Conservation (phyloP, 2,888 invertebrate genomes). For the Epinotia bilunana region DNA sequence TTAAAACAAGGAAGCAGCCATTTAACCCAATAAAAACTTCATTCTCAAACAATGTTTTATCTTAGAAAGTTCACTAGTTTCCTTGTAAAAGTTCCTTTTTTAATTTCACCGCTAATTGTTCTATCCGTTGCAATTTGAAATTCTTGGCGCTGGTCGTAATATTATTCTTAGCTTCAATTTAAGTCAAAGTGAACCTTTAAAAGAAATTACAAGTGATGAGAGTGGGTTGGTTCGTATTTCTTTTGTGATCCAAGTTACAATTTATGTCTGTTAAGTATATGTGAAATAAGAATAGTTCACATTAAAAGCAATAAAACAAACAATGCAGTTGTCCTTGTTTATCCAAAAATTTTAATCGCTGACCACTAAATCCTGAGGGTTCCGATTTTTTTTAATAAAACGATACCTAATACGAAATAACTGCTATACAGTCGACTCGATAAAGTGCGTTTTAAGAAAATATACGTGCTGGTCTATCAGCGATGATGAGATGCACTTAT, state of each 20-base stretch:
- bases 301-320: background rate
- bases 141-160: conserved; percentile 48
- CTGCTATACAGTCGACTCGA: too few relatives aligned
- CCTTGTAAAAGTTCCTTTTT: conserved; percentile 52
- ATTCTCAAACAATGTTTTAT: conserved; percentile 36
- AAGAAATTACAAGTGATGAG: conserved; percentile 19
- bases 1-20: conserved; percentile 10
- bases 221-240: conserved; percentile 6
- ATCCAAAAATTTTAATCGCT: too few relatives aligned
- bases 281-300: background rate
- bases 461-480: too few relatives aligned
- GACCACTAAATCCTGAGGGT: too few relatives aligned
- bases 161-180: conserved; percentile 38
- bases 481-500: too few relatives aligned
- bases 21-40: conserved; percentile 37
- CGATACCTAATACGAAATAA: too few relatives aligned
- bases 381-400: too few relatives aligned
- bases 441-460: too few relatives aligned
- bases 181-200: conserved; percentile 31
- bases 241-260: conserved; percentile 16
- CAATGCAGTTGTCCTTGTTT: too few relatives aligned
- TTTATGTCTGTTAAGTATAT: background rate
- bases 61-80: conserved; percentile 43
- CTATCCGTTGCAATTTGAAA: conserved; percentile 52
- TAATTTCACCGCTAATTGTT: conserved; percentile 50